These are phyloP conservation scores for Aplodontia rufa DNA, from an alignment of 2,113 vertebrate genomes.

Conservation along the genomic window DNA sequence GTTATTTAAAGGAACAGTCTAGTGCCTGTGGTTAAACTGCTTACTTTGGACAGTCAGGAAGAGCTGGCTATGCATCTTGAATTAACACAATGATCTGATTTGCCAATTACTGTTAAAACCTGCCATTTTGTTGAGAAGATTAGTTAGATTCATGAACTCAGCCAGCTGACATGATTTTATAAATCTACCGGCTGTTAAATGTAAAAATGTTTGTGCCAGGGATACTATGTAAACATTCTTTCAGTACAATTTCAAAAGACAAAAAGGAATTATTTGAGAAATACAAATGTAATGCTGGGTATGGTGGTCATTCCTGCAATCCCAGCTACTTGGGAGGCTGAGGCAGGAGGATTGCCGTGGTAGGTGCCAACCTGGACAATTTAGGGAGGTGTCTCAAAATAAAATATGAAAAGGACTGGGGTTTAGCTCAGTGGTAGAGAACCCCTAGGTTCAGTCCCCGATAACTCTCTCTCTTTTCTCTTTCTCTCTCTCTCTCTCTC, in stretches of 20 bases:
- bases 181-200: conserved; percentile 45
- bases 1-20: background rate
- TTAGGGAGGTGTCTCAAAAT: too few relatives aligned
- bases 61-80: background rate
- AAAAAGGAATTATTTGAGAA: conserved; percentile 19
- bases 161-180: conserved; percentile 45
- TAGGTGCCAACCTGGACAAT: too few relatives aligned
- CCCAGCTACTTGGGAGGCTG: too few relatives aligned
- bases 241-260: conserved; percentile 20
- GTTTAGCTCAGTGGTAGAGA: too few relatives aligned
- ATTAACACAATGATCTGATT: background rate
- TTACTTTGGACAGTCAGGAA: background rate
- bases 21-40: background rate
- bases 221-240: background rate
- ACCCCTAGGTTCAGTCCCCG: too few relatives aligned
- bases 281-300: background rate
- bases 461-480: too few relatives aligned
- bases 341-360: too few relatives aligned
- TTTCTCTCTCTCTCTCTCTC: too few relatives aligned
- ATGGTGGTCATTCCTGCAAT: too few relatives aligned
- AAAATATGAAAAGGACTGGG: too few relatives aligned
- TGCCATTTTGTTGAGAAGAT: conserved; percentile 32
- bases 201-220: conserved; percentile 27
- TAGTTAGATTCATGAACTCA: conserved; percentile 40
- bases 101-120: background rate